A percentile compares a stretch with the other conserved stretches of the same genome.
phyloP scores from a whole-genome alignment of 1,140 invertebrate genomes.

The Calephelis nemesis region DNA sequence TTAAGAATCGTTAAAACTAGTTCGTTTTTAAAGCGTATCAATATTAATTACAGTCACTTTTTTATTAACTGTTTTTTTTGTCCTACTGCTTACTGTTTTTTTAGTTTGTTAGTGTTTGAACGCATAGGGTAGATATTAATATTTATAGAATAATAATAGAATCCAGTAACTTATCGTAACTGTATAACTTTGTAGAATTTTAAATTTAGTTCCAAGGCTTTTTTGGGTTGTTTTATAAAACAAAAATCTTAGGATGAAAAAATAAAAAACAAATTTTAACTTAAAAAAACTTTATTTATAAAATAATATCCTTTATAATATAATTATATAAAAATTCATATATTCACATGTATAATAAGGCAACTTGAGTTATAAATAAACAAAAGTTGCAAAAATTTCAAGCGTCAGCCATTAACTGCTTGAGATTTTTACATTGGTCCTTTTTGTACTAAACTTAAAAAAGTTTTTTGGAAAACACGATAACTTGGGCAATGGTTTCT shows the following conservation, averaged over 20 bases:
- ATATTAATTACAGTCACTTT: too few species aligned
- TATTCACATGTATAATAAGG: constrained; percentile 63
- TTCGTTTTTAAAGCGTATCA: too few species aligned
- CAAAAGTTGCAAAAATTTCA: constrained; percentile 65
- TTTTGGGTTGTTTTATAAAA: too few species aligned
- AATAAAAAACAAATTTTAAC: constrained; percentile 52
- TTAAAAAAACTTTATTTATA: constrained; percentile 73
- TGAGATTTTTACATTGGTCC: constrained; percentile 70
- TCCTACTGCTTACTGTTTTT: too few species aligned
- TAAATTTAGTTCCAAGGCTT: too few species aligned
- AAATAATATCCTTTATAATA: constrained; percentile 51
- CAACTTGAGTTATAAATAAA: constrained; percentile 46
- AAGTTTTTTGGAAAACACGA: constrained; percentile 45
- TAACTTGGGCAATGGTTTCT: constrained; percentile 57
- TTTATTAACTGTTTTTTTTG: too few species aligned
- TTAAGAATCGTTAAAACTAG: too few species aligned
- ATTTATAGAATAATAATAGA: too few species aligned
- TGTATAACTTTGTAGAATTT: too few species aligned
- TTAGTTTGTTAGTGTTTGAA: too few species aligned
- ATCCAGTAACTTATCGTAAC: too few species aligned
- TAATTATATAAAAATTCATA: constrained; percentile 62
- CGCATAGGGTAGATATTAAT: too few species aligned
- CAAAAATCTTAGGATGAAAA: constrained; percentile 19
- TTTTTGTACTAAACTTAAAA: constrained; percentile 8
- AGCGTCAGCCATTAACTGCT: constrained; percentile 67